These are phyloP conservation scores for Morpho deidamia DNA, from an alignment of 2,888 invertebrate genomes.

Conservation along the genomic window DNA sequence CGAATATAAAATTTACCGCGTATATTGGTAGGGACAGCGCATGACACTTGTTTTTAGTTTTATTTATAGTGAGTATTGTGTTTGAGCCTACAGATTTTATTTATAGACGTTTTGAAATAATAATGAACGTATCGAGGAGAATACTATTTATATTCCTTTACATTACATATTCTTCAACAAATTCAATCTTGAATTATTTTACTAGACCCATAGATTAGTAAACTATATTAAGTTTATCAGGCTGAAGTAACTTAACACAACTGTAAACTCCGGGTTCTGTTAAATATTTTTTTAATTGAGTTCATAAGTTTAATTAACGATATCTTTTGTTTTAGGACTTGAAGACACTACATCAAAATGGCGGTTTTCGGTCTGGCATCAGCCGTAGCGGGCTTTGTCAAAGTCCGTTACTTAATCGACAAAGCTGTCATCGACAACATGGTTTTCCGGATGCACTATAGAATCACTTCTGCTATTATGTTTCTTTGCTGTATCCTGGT, in stretches of 20 bases:
- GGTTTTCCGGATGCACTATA: conserved; percentile 93
- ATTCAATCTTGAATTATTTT: background rate
- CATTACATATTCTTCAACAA: background rate
- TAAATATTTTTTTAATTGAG: no score
- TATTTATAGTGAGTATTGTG: conserved; percentile 53
- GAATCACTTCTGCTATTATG: conserved; percentile 90
- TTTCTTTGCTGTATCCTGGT: conserved; percentile 93
- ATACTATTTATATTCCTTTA: no score
- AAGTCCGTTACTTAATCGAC: conserved; percentile 92
- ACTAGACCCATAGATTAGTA: no score
- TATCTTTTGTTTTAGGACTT: conserved; percentile 24
- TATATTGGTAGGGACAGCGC: conserved; percentile 58
- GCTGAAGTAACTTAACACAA: no score
- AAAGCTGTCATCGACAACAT: conserved; percentile 94
- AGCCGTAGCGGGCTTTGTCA: conserved; percentile 93
- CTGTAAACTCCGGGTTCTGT: no score
- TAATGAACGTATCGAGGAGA: background rate
- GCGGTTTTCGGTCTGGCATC: conserved; percentile 91
- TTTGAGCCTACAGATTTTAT: conserved; percentile 24
- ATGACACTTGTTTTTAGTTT: conserved; percentile 59
- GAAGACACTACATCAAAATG: conserved; percentile 72
- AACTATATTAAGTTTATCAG: no score
- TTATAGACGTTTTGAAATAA: conserved; percentile 18
- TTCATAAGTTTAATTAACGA: no score
- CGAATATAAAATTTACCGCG: conserved; percentile 53